Evolutionary conservation across 2,797 vertebrate genomes (phyloP).

Genomic region (Ataeniobius toweri): DNA sequence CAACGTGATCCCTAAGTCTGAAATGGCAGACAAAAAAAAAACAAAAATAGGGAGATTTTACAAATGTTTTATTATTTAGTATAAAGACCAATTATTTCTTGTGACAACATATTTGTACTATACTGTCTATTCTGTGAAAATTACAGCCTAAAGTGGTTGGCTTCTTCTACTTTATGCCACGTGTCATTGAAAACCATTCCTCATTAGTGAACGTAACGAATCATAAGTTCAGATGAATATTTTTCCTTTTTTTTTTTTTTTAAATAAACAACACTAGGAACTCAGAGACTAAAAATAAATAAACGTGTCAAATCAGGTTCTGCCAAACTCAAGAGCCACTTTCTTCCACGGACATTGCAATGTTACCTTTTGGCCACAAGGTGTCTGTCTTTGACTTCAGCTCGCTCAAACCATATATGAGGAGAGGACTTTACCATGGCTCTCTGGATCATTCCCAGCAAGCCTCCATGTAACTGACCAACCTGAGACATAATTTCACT

Average conservation of each 20-base stretch:
- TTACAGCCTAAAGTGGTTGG: neutral
- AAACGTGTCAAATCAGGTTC: neutral
- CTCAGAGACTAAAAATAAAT: neutral
- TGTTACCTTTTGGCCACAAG: conserved; percentile 90
- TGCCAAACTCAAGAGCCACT: neutral
- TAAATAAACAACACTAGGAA: neutral
- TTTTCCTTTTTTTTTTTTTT: neutral
- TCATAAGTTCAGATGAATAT: neutral
- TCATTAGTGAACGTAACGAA: neutral
- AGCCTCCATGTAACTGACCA: conserved; percentile 88
- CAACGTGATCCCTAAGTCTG: conserved; percentile 88
- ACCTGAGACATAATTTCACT: conserved; percentile 75
- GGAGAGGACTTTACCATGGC: conserved; percentile 92
- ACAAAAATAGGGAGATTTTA: neutral
- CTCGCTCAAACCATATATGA: conserved; percentile 93
- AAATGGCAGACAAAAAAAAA: conserved; percentile 12
- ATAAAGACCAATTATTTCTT: neutral
- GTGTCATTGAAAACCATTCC: neutral
- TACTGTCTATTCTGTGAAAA: neutral
- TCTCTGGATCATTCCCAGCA: conserved; percentile 91
- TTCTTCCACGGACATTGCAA: conserved; percentile 25
- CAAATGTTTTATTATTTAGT: neutral
- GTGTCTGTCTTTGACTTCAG: conserved; percentile 92
- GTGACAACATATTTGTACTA: neutral
- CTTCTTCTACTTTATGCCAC: neutral